Evolutionary conservation across 2,113 vertebrate species (phyloP), one percentile per base, ranked within the genome.

Genomic region (Gymnocephalus cernua): DNA sequence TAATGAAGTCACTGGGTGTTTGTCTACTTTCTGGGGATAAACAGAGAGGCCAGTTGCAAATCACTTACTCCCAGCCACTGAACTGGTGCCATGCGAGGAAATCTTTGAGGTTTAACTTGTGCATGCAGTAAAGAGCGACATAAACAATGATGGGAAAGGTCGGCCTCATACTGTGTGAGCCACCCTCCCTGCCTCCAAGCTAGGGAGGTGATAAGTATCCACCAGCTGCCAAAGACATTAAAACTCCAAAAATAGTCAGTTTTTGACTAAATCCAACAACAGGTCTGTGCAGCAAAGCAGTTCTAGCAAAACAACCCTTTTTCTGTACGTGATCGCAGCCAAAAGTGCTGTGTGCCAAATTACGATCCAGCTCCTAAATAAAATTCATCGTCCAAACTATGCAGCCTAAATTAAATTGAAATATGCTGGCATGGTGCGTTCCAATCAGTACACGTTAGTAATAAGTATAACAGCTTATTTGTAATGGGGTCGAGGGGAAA

Each of bases 1-100:
- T 93, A 93, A 94, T 93, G 87, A 93, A 92, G 86, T 92, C 77
- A 74, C 81, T 67, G 78, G 38, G 74, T 86, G 74, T 85, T 85
- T 85, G 86, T 89, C 83, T 82, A 58, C 77, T 76, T 64, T 74
- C 38, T 66, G 47, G 6, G 68, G 77, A 85, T 79, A 70, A 88
- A 86, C 64, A 74, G 54, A 90, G 85, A 91, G 80, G 85, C 85
- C 81, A 84, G 83, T 53, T 35, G 80, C 75, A 88, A 94, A 93
- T 94, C 89, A 90, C 85, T n/a, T 51, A 69, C 84, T 63, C 66
- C 64, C 6, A 21, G 53, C n/a, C 68, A 73, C 66, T 68, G 71
- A 75, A 81, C 71, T 4, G 59, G 63, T 68, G 88, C 81, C 87
- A 83, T 66, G 59, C 74, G 62, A 70, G 59, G 66, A 91, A 85